Percentiles rank a stretch among this genome's conserved stretches.
phyloP scores from a whole-genome alignment of 2,113 vertebrate species.

The Halcyon malimbica region DNA sequence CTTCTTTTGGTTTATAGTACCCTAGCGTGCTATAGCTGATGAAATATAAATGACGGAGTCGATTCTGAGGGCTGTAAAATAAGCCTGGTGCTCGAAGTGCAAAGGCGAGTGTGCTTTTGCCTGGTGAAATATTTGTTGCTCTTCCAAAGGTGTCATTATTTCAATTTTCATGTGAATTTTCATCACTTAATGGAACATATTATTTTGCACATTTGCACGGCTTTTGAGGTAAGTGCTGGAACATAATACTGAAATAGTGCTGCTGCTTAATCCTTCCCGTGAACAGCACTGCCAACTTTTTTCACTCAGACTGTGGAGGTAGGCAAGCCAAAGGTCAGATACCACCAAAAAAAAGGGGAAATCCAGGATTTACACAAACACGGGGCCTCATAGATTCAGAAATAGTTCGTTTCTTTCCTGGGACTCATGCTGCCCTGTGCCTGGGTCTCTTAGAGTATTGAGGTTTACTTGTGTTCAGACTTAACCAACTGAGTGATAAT shows the following conservation, averaged over 20 bases:
- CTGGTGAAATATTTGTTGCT: conserved; percentile 45
- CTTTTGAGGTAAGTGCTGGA: conserved; percentile 47
- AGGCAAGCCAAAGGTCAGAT: neutral
- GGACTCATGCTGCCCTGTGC: neutral
- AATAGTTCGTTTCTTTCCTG: neutral
- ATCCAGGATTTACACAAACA: neutral
- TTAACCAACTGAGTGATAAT: neutral
- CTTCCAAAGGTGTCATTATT: conserved; percentile 50
- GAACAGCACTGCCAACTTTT: neutral
- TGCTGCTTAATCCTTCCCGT: neutral
- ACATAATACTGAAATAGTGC: conserved; percentile 22
- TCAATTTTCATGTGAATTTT: conserved; percentile 61
- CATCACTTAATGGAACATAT: conserved; percentile 15
- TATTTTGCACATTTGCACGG: conserved; percentile 33
- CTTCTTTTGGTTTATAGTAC: conserved; percentile 60
- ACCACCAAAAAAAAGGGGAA: neutral
- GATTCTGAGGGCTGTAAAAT: conserved; percentile 51
- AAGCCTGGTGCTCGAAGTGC: conserved; percentile 32
- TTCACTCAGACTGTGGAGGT: neutral
- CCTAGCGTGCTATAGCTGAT: conserved; percentile 49
- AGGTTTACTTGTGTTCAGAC: neutral
- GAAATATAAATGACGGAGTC: conserved; percentile 55
- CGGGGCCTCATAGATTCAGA: neutral
- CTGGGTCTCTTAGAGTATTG: neutral
- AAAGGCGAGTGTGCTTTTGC: neutral